Evolutionary conservation across 2,797 vertebrate species (phyloP), one percentile per base, ranked within the genome.

Genomic region (Coregonus suidteri): DNA sequence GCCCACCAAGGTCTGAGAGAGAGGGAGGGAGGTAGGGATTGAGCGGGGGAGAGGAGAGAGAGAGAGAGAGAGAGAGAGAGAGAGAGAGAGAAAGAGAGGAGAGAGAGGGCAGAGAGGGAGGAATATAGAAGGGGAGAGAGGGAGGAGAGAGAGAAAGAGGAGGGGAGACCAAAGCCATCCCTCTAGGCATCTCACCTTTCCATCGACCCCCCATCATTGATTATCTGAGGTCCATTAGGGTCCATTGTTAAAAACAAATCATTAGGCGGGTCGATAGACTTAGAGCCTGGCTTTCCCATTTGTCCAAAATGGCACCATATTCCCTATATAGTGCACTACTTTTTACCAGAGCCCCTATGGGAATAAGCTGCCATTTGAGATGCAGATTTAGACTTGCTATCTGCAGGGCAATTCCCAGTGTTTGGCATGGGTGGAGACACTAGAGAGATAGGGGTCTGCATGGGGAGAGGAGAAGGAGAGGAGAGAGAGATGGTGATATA

Each of bases 171-270:
- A 90, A 91, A 85, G 84, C 93, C 84, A 83, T 78, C 80, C 75
- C 83, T 85, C 84, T 92, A 92, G 94, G 92, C 59, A 64, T 20
- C 59, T 94, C 95, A 96, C 95, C 95, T 94, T 95, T 93, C 89
- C 95, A 96, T 96, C 94, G 95, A 96, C 95, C 95, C 93, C 94
- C 93, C 94, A 93, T 96, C 96, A 95, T 97, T 95, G 96, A 97
- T 97, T 96, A 96, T 96, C 94, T 95, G 94, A 96, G 95, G 94
- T 94, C 96, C 96, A 96, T 97, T 97, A 97, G 95, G 94, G 93
- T 94, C 95, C 96, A 96, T 96, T 97, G 96, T 97, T 96, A 96
- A 97, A 95, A 96, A 96, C 96, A 96, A 96, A 96, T 97, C 96
- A 92, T 97, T 97, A 95, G 94, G 92, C 92, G 92, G 94, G 95